phyloP scores from a whole-genome alignment of 2,113 vertebrate genomes.

The Zapornia atra region DNA sequence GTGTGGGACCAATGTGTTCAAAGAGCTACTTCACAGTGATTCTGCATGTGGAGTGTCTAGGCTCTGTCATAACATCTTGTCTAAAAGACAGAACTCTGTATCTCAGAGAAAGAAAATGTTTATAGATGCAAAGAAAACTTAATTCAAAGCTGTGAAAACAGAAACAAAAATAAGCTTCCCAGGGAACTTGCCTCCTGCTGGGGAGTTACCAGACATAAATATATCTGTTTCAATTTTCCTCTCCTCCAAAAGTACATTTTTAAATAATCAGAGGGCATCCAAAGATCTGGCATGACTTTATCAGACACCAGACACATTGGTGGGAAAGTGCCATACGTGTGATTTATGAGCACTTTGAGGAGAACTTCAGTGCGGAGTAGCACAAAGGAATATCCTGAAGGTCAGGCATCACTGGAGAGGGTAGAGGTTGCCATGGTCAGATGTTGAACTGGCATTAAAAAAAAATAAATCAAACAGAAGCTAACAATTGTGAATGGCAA shows the following conservation, averaged over 20 bases:
- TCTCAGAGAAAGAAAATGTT: conserved; percentile 19
- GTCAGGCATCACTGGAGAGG: not conserved
- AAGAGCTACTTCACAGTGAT: not conserved
- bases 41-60: not conserved
- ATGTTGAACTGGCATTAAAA: not conserved
- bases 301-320: not conserved
- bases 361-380: not conserved
- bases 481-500: conserved; percentile 46
- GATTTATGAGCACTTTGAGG: not conserved
- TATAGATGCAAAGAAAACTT: not conserved
- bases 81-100: not conserved
- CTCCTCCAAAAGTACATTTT: not conserved
- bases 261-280: not conserved
- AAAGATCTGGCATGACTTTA: not conserved
- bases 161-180: not conserved
- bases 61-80: not conserved
- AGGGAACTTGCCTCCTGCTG: conserved; percentile 44
- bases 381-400: not conserved
- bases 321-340: not conserved
- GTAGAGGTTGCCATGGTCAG: not conserved
- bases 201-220: not conserved
- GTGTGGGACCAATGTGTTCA: not conserved
- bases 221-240: not conserved
- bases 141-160: conserved; percentile 39
- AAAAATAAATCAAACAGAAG: not conserved